These are phyloP conservation scores for Saccopteryx bilineata DNA, from an alignment of 2,113 vertebrate species.

Conservation along the genomic window DNA sequence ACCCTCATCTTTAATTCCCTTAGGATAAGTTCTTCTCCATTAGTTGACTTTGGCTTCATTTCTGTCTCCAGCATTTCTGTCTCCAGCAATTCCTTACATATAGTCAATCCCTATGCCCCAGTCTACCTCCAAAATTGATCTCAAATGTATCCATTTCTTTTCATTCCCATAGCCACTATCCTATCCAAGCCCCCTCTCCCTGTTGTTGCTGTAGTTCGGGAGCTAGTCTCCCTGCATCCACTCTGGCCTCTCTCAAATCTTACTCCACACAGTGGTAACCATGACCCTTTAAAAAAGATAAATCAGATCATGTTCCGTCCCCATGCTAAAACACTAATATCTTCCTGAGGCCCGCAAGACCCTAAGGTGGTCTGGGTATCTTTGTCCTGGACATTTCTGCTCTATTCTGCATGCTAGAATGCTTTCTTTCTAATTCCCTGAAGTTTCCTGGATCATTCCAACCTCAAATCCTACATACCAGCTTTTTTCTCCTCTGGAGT, in stretches of 20 bases:
- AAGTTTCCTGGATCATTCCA: slow-evolving; percentile 16
- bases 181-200: not conserved
- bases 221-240: not conserved
- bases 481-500: not conserved
- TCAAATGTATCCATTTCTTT: not conserved
- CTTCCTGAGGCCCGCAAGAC: not conserved
- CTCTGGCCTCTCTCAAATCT: not conserved
- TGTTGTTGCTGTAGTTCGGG: not conserved
- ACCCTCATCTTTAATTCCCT: not conserved
- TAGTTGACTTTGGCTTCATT: not conserved
- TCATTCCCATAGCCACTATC: not conserved
- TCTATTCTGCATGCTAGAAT: not conserved
- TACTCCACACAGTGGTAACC: not conserved
- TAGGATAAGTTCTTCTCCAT: not conserved
- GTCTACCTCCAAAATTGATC: slow-evolving; percentile 4
- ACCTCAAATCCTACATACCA: not conserved
- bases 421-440: not conserved
- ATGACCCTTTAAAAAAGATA: not conserved
- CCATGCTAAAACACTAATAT: not conserved
- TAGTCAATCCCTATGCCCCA: not conserved
- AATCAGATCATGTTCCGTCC: not conserved
- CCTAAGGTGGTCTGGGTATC: not conserved
- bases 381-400: not conserved
- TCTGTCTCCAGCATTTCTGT: slow-evolving; percentile 5
- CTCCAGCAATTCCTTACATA: not conserved